Evolutionary conservation across 1,140 invertebrate species (phyloP), one percentile per base, ranked within the genome.

Genomic region (Megathymus violae): DNA sequence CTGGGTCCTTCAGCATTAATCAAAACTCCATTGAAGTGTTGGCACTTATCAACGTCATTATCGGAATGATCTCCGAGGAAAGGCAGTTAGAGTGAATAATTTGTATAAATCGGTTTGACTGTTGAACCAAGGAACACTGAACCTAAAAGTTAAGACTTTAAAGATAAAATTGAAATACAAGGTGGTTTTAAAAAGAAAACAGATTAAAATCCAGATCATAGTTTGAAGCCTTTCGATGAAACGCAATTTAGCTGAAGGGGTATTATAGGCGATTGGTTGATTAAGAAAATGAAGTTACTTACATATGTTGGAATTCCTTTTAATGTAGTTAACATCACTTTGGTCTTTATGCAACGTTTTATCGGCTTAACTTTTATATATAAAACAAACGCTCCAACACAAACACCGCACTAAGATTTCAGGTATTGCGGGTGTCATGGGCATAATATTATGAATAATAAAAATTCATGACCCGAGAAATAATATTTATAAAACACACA

Each of bases 1-100:
- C 17, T 50, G 58, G 47, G 43, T 56, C 27, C 34, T n/a, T 1
- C 38, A 38, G 9, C 47, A 62, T 69, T 58, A 62, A 67, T 50
- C 60, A 71, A 71, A 64, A 36, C 50, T 52, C 64, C 52, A 71
- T 71, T 62, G 61, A 67, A 64, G 43, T 52, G 64, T 67, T 64
- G 48, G 56, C 61, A 56, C 50, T 61, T 63, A 71, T 67, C 58
- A 50, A 46, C 19, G 41, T 62, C 58, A 60, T 67, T 64, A 71
- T 61, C 54, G 31, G 38, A 69, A 60, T 69, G 64, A 63, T 66
- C 48, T 60, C 46, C 14, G 25, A 44, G 46, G 67, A 58, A 69
- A 65, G 50, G 70, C 59, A 64, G 58, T 41, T 64, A 51, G 46
- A 69, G 47, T 48, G 50, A 69, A 67, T 67, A 60, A 60, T 70